Percentiles rank a stretch among this genome's conserved stretches.
phyloP scores from a whole-genome alignment of 2,888 invertebrate species.

The Heliconius charithonia region DNA sequence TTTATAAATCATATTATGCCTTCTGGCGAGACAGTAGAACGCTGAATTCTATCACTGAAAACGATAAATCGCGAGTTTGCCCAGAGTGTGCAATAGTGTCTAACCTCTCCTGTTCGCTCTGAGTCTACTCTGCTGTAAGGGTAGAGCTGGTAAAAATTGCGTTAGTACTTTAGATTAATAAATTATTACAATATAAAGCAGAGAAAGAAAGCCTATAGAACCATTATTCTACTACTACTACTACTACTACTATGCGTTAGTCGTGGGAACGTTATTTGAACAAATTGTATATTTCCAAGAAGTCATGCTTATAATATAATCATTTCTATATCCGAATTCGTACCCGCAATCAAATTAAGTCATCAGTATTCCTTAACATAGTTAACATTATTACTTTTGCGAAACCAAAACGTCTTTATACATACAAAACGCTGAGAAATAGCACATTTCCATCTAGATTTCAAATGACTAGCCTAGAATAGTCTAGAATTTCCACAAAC shows the following conservation, averaged over 20 bases:
- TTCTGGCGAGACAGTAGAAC: too few relatives aligned
- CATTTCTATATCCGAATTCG: not conserved
- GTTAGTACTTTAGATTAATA: too few relatives aligned
- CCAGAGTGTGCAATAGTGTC: too few relatives aligned
- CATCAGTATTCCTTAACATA: not conserved
- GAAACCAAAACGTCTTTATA: not conserved
- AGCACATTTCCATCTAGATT: constrained; percentile 1
- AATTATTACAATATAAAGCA: not conserved
- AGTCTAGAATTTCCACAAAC: constrained; percentile 18
- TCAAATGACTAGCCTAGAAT: constrained; percentile 8
- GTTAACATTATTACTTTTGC: not conserved
- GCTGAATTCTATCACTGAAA: too few relatives aligned
- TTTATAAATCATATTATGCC: too few relatives aligned
- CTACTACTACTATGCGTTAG: not conserved
- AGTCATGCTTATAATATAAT: not conserved
- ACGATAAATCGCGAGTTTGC: too few relatives aligned
- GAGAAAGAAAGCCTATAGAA: not conserved
- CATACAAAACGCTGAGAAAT: not conserved
- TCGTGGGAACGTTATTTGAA: not conserved
- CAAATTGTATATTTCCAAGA: not conserved
- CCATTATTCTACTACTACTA: too few relatives aligned
- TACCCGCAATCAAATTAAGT: not conserved
- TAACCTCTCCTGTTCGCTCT: too few relatives aligned
- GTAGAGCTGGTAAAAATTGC: too few relatives aligned
- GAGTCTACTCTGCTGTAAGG: too few relatives aligned